Conservation (phyloP, 35 echinoderm and acorn worm genomes). For the Heliocidaris tuberculata region DNA sequence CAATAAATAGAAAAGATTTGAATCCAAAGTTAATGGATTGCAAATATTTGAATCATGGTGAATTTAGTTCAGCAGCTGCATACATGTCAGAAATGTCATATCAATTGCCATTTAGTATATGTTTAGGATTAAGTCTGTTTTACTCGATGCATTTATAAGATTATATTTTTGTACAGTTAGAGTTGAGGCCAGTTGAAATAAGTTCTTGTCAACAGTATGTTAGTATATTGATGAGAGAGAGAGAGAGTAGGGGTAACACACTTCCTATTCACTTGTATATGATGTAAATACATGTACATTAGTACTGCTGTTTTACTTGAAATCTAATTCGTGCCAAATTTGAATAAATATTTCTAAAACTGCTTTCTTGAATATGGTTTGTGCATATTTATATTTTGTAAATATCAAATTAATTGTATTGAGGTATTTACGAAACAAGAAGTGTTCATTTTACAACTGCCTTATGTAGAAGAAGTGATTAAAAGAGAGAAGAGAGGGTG, state of each 20-base stretch:
- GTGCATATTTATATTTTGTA: neutral
- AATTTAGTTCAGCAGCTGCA: too few relatives aligned
- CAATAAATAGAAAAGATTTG: too few relatives aligned
- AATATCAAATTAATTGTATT: neutral
- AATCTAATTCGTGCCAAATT: neutral
- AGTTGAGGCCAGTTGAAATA: too few relatives aligned
- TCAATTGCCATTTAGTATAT: too few relatives aligned
- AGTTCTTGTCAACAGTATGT: neutral
- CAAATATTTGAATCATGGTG: too few relatives aligned
- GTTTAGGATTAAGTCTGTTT: too few relatives aligned
- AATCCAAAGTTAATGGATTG: too few relatives aligned
- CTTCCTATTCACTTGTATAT: neutral
- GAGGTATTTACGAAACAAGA: neutral
- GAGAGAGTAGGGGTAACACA: neutral
- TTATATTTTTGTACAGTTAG: too few relatives aligned
- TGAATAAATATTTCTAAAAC: neutral
- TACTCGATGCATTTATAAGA: too few relatives aligned
- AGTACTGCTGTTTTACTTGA: neutral
- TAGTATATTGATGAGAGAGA: neutral
- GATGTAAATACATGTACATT: neutral
- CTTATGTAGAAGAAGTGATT: neutral
- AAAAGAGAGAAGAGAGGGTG: neutral
- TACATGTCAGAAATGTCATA: too few relatives aligned
- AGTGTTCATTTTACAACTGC: neutral
- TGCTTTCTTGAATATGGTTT: neutral